Base-by-base conservation (phyloP, 2,797 vertebrate species). In the Buphagus erythrorhynchus region DNA sequence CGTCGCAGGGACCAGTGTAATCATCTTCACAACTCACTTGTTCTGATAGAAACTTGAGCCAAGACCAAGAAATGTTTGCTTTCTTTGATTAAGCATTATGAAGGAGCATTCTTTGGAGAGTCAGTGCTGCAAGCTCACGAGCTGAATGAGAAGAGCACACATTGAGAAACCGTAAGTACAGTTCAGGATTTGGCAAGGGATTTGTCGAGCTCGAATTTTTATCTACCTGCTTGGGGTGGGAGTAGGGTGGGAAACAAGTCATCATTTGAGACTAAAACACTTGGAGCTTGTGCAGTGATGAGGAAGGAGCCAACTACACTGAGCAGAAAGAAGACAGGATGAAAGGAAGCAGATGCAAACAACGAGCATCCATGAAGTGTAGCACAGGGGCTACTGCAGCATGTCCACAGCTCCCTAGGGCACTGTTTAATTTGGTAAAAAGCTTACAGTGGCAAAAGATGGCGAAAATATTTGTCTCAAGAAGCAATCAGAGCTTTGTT, bases 61-160 rank as follows among this genome's bases (percentile, higher is more conserved):
- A 73, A 69, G 76, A 88, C 36, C 52, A 58, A 87, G 51, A 94
- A 86, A 71, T 57, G 65, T 16, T 79, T 88, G 33, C 25, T 82
- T 80, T 83, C 54, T 73, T 90, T 63, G 80, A 62, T 75, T 42
- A 86, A 42, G 33, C 58, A 73, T 48, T 36, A 38, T 11, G 38
- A 68, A 68, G 42, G 28, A 74, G 29, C 10, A 16, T 35, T 93
- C 65, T 83, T 71, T 8, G 35, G 69, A 86, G 17, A 78, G 65
- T 19, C 54, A 51, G 33, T 46, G 31, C 66, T 67, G 16, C 74
- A 55, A 79, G 63, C 36, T 61, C 77, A 40, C 26, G 61, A 62
- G 46, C n/a, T 55, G 67, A 80, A 79, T 33, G 25, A 75, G 54
- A 91, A 58, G 22, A 51, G 66, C 28, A 35, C 28, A 36, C 31